Percentiles rank a stretch among this genome's conserved stretches.
These are phyloP conservation scores for Sanderia malayensis DNA, from an alignment of 30 jellyfish, hydroid and myxozoan species.

Conservation along the genomic window DNA sequence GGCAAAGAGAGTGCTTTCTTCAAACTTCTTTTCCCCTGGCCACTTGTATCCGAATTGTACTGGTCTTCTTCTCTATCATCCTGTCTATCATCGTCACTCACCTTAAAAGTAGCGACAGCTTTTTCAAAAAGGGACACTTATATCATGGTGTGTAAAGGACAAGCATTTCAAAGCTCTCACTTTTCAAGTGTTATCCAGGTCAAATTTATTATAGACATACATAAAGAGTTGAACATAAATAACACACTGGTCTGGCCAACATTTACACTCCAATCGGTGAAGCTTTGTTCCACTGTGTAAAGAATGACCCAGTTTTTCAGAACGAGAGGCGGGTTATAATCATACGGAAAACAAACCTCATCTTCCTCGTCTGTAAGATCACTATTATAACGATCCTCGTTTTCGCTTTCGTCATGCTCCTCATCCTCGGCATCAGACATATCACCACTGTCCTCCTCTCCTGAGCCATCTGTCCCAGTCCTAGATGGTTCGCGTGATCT, in stretches of 20 bases:
- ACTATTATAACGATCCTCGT: constrained; percentile 25
- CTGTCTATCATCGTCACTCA: constrained; percentile 40
- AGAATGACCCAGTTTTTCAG: no score
- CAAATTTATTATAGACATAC: no score
- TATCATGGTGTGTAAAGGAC: no score
- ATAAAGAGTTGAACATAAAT: no score
- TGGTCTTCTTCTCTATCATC: background rate
- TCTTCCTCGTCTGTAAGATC: constrained; percentile 54
- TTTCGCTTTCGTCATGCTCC: constrained; percentile 8
- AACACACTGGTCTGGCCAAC: no score
- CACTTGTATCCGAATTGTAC: constrained; percentile 20
- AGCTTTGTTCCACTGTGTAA: no score
- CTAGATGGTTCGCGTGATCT: constrained; percentile 87
- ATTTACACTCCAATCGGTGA: no score
- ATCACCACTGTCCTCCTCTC: constrained; percentile 72
- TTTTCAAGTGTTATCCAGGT: no score
- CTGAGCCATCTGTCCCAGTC: constrained; percentile 72
- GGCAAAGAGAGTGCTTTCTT: constrained; percentile 48
- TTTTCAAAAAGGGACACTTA: no score
- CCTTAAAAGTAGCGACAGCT: no score
- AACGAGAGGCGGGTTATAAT: no score
- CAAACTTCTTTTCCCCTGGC: constrained; percentile 16
- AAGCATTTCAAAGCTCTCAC: no score
- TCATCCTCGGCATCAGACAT: constrained; percentile 79
- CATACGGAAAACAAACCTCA: constrained; percentile 48